Evolutionary conservation across 2,113 vertebrate genomes (phyloP).

Genomic region (Corynorhinus townsendii): DNA sequence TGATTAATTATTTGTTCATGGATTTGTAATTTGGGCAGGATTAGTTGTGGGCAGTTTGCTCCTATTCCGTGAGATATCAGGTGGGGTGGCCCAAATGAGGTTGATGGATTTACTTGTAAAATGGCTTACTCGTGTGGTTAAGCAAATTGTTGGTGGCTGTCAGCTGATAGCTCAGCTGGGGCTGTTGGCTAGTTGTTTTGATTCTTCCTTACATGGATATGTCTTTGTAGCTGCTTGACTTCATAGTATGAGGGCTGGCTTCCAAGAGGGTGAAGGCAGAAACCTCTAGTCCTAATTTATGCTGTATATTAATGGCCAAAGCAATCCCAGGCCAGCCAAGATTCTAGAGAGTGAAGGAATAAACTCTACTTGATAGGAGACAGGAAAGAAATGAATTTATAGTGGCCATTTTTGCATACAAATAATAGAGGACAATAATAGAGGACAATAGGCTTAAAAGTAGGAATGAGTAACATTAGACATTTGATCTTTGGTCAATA

Average conservation of each 20-base stretch:
- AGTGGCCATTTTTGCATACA: not conserved
- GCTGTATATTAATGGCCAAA: not conserved
- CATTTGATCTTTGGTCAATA: not conserved
- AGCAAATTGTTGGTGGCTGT: not conserved
- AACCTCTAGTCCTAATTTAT: not conserved
- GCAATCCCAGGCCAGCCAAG: not conserved
- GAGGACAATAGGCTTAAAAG: not conserved
- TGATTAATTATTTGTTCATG: not conserved
- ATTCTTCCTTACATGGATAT: not conserved
- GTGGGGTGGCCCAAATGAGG: not conserved
- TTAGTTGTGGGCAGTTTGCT: not conserved
- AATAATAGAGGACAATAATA: not conserved
- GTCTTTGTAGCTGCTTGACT: not conserved
- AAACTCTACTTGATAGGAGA: not conserved
- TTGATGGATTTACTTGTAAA: not conserved
- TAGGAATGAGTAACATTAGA: not conserved
- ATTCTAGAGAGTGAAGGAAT: not conserved
- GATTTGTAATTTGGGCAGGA: not conserved
- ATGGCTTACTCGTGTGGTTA: not conserved
- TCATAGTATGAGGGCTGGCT: not conserved
- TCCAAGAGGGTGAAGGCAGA: not conserved
- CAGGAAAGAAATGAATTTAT: not conserved
- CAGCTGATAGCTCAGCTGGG: not conserved
- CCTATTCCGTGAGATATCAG: not conserved
- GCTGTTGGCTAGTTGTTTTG: not conserved